Evolutionary conservation across 2,113 vertebrate species (phyloP).

Genomic region (Variabilichromis moorii): DNA sequence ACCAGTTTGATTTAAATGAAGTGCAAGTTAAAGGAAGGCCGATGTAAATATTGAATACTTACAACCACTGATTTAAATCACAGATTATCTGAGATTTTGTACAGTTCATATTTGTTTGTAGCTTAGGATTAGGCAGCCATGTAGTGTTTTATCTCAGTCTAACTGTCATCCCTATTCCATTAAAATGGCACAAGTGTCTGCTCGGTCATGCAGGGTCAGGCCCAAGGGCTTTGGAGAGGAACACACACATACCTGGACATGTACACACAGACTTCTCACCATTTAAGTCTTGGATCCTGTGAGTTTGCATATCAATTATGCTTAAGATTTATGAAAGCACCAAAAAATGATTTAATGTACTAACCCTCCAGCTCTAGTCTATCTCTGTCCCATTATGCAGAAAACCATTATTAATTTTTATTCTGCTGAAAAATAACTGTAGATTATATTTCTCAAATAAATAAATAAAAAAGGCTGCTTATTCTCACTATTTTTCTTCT

Average conservation of each 20-base stretch:
- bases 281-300: neutral
- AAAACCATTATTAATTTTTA: neutral
- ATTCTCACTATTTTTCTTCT: neutral
- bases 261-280: neutral
- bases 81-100: neutral
- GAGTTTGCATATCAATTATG: neutral
- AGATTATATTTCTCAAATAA: neutral
- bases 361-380: neutral
- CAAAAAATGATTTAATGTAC: neutral
- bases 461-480: neutral
- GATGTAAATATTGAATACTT: neutral
- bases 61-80: neutral
- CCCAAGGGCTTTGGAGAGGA: neutral
- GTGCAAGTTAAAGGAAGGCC: rapidly evolving
- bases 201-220: neutral
- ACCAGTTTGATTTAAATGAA: neutral
- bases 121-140: rapidly evolving
- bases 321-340: neutral
- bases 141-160: neutral
- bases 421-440: neutral
- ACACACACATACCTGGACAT: neutral
- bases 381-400: neutral
- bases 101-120: neutral
- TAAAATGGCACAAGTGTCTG: neutral
- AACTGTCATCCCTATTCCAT: neutral